Evolutionary conservation across 2,797 vertebrate genomes (phyloP).

Genomic region (Anniella stebbinsi): DNA sequence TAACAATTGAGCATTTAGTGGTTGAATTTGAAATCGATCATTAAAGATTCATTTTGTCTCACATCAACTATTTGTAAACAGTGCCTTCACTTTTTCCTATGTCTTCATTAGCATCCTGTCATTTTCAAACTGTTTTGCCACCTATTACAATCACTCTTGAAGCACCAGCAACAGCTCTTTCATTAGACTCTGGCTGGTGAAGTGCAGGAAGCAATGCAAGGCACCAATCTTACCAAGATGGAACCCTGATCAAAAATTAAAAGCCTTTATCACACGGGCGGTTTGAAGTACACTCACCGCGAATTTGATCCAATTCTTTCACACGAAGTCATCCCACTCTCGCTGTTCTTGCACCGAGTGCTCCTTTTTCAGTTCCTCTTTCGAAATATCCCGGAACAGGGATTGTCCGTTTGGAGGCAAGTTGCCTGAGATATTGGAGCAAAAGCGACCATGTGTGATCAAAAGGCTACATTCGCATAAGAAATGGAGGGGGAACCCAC

Average conservation of each 20-base stretch:
- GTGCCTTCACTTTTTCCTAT: constrained; percentile 46
- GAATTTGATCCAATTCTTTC: no score
- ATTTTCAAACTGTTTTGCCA: constrained; percentile 56
- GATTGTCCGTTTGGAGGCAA: no score
- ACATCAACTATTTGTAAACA: constrained; percentile 61
- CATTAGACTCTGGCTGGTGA: constrained; percentile 39
- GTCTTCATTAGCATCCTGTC: constrained; percentile 57
- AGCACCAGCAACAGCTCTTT: constrained; percentile 24
- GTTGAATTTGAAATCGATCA: constrained; percentile 65
- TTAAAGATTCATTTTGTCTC: constrained; percentile 60
- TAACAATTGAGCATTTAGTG: constrained; percentile 60
- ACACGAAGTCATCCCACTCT: no score
- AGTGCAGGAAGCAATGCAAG: constrained; percentile 24
- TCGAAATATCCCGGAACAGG: no score
- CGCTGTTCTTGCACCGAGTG: no score
- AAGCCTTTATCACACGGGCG: no score
- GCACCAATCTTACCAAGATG: constrained; percentile 35
- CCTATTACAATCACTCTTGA: constrained; percentile 34
- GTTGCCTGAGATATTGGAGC: no score
- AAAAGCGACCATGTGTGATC: no score
- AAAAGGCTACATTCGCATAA: no score
- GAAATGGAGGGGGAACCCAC: no score
- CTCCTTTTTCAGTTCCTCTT: no score
- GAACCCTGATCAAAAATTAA: constrained; percentile 51
- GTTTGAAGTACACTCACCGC: no score